Evolutionary conservation across 2,113 vertebrate genomes (phyloP).

Genomic region (Lonchura striata): DNA sequence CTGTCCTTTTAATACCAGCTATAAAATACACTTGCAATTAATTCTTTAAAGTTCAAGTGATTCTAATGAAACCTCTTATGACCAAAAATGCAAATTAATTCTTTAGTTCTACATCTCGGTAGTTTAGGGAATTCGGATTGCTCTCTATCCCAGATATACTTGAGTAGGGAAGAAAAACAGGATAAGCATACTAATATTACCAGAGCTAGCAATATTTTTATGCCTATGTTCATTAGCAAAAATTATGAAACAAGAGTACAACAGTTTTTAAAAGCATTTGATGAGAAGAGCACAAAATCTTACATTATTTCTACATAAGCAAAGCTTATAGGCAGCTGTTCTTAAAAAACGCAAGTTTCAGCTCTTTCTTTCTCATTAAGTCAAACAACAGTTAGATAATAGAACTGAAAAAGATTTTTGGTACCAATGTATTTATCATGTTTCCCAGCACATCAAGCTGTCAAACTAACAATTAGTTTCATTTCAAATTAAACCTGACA

Average conservation of each 20-base stretch:
- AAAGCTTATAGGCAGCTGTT: neutral
- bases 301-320: neutral
- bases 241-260: neutral
- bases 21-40: constrained; percentile 51
- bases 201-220: neutral
- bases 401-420: neutral
- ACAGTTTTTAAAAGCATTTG: neutral
- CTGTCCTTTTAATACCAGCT: constrained; percentile 17
- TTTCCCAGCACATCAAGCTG: constrained; percentile 37
- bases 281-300: neutral
- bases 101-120: neutral
- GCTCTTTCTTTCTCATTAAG: neutral
- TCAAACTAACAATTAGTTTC: constrained; percentile 56
- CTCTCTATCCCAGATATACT: neutral
- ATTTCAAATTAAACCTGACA: constrained; percentile 74
- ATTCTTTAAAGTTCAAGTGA: constrained; percentile 54
- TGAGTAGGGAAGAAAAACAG: neutral
- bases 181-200: neutral
- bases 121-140: constrained; percentile 1
- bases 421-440: neutral
- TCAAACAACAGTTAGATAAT: neutral
- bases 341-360: neutral
- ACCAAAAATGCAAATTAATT: constrained; percentile 52
- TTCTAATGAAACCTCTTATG: constrained; percentile 49
- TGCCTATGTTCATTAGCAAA: neutral